Evolutionary conservation across 2,888 invertebrate species (phyloP), one percentile per base, ranked within the genome.

Genomic region (Alentia gelatinosa): DNA sequence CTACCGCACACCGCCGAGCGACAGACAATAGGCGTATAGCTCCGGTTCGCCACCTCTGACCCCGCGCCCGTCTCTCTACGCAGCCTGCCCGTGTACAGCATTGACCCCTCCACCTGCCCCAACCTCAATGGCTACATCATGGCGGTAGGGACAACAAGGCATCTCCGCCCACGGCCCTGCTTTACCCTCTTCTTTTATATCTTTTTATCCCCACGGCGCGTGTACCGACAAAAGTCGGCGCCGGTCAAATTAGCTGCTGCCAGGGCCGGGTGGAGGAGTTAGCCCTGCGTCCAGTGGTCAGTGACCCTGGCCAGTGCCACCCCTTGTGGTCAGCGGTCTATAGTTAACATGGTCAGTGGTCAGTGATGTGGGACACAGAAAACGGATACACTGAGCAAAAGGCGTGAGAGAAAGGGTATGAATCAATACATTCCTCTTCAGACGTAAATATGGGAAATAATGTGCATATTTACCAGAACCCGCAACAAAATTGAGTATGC

Each of bases 181-280:
- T 1, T 4, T 12, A 0, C 35, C 37, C 79, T 37, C 23, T n/a
- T n/a, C n/a, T n/a, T n/a, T n/a, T n/a, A n/a, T n/a, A n/a, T n/a
- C n/a, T n/a, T 79, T 79, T 79, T 4, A 1, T 79, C 7, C 37
- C 79, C 15, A 15, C 79, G 37, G n/a, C 79, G 79, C 79, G 79
- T 79, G 79, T 19, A 19, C 37, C 35, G 37, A 79, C 79, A 79
- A 79, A 79, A 35, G 79, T 79, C 37, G 37, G 39, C 79, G 39
- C 39, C 4, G 79, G 79, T 39, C 79, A 79, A 79, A 79, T 79
- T 79, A 79, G 79, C 37, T 5, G 37, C 23, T 79, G 79, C 39
- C 79, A 79, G 79, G 39, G 35, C 37, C 19, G 79, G 79, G 37
- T 30, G 39, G 79, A 23, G 9, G 63, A 5, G 63, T 30, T 5